Conservation (phyloP, 2,888 invertebrate species). For the Danaus chrysippus region DNA sequence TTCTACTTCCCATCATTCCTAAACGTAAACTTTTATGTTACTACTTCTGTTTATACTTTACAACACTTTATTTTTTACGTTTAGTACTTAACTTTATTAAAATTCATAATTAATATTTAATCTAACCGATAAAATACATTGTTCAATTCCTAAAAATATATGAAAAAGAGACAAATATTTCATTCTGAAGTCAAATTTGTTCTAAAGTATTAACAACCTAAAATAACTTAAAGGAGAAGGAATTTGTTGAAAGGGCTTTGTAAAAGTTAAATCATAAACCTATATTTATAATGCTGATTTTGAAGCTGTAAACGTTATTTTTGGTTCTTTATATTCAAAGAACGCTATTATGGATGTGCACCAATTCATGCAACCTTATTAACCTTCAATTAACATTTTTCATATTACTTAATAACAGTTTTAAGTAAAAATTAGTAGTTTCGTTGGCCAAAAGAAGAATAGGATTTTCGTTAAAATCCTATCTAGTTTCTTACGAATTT, state of each 20-base stretch:
- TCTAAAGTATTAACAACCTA: neutral
- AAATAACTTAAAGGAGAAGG: conserved; percentile 6
- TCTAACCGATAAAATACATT: too few species aligned
- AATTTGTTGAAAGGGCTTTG: conserved; percentile 8
- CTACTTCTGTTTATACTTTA: neutral
- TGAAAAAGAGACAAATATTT: neutral
- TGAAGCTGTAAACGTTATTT: neutral
- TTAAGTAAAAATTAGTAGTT: too few species aligned
- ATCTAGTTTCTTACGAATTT: too few species aligned
- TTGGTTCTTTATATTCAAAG: neutral
- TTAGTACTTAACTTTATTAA: too few species aligned
- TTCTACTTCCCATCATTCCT: neutral
- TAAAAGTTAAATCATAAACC: conserved; percentile 2
- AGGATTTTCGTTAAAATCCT: too few species aligned
- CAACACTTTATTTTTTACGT: too few species aligned
- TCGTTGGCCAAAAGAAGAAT: too few species aligned
- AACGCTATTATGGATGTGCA: too few species aligned
- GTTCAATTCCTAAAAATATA: neutral
- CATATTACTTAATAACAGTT: too few species aligned
- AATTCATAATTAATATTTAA: too few species aligned
- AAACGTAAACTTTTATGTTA: neutral
- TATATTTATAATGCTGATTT: neutral
- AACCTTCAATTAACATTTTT: too few species aligned
- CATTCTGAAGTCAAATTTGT: neutral
- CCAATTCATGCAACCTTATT: too few species aligned